Evolutionary conservation across 2,888 invertebrate genomes (phyloP).

Genomic region (Nasonovia ribisnigri): DNA sequence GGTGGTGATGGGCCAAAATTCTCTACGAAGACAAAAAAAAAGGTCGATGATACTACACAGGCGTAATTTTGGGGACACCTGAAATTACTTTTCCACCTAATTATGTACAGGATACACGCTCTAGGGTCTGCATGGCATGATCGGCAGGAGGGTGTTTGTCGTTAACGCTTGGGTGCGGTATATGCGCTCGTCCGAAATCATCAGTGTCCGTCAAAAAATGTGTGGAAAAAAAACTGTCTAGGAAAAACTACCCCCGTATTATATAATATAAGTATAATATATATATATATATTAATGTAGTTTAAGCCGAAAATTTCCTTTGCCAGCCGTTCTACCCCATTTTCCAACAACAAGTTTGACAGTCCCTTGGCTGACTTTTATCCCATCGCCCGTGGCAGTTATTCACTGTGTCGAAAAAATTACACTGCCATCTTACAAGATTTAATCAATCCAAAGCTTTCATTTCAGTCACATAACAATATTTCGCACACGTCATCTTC

Average conservation of each 20-base stretch:
- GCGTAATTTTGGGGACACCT: not conserved
- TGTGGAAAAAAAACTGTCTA: not conserved
- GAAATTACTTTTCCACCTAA: constrained; percentile 28
- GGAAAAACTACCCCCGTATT: not conserved
- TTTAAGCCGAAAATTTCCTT: not conserved
- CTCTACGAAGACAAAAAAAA: not conserved
- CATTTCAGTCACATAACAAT: not conserved
- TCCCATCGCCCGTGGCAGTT: not conserved
- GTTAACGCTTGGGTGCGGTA: not conserved
- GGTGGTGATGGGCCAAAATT: not conserved
- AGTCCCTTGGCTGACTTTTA: not conserved
- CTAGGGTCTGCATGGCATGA: not conserved
- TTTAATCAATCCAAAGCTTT: not conserved
- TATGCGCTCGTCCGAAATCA: not conserved
- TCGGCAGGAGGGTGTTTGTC: not conserved
- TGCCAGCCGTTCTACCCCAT: not conserved
- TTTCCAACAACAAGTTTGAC: not conserved
- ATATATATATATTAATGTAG: not conserved
- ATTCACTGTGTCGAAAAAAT: not conserved
- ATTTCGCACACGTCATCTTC: not conserved
- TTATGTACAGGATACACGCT: not conserved
- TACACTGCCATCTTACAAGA: not conserved
- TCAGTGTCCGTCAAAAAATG: not conserved
- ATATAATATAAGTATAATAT: not conserved
- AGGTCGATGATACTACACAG: not conserved